Evolutionary conservation across 2,888 invertebrate species (phyloP), one percentile per base, ranked within the genome.

Genomic region (Aleiodes leptofemur): DNA sequence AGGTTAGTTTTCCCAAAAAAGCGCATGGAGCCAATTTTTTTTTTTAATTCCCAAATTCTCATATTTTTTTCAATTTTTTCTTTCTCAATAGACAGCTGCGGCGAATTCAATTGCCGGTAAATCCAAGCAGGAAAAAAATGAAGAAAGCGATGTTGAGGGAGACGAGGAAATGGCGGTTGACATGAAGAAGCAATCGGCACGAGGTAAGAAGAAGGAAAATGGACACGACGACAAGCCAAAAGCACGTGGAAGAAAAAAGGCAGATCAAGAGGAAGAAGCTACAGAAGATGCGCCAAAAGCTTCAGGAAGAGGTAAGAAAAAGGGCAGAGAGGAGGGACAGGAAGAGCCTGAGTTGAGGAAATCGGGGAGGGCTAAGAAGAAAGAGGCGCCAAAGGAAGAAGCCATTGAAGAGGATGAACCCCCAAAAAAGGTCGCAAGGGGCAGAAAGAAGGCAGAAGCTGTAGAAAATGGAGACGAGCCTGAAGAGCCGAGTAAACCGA

Each of bases 231-330:
- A 69, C 16, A 72, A 56, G 69, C 68, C 68, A 89, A 79, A 90
- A 89, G 51, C n/a, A 86, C 90, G 73, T 89, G 90, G 78, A 83
- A 86, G 59, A 83, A 87, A 77, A 81, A 13, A 55, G n/a, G 72
- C 68, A 16, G 68, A 77, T 2, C 64, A 76, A 48, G 69, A 86
- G 29, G 89, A 90, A 83, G 81, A 81, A 61, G 83, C 89, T 76
- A 76, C 84, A 76, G 83, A 88, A 78, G 78, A 87, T 61, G 86
- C 88, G 70, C 77, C 83, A 56, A 89, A 87, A 48, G 51, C 13
- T 51, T n/a, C n/a, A 14, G 14, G 16, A 3, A 43, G 8, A 53
- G 14, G 31, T 31, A 8, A 51, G 23, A n/a, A 68, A 51, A 64
- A 64, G 64, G 64, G 16, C 1, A 48, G 23, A 3, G 11, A 38